Evolutionary conservation across 2,797 vertebrate genomes (phyloP).

Genomic region (Macropus fuliginosus): DNA sequence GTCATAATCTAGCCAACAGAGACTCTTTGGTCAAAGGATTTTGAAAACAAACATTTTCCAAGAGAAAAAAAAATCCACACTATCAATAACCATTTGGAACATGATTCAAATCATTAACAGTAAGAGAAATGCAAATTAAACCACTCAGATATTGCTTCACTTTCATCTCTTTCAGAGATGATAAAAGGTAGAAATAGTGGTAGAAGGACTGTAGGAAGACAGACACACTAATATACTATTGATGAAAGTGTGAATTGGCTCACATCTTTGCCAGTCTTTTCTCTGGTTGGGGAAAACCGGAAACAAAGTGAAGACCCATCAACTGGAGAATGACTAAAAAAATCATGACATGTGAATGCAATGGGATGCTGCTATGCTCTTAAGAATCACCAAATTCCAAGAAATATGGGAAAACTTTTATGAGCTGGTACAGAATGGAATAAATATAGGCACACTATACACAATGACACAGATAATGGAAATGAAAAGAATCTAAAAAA

Average conservation of each 20-base stretch:
- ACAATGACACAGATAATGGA: background rate
- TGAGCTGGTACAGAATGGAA: background rate
- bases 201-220: background rate
- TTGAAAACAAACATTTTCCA: background rate
- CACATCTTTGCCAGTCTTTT: background rate
- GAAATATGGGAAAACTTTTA: background rate
- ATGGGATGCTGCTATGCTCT: background rate
- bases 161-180: background rate
- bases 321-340: background rate
- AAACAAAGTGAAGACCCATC: background rate
- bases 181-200: background rate
- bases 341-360: background rate
- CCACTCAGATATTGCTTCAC: background rate
- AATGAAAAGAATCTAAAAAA: background rate
- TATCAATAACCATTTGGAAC: background rate
- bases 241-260: background rate
- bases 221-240: background rate
- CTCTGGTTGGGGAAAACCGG: background rate
- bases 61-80: background rate
- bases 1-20: background rate
- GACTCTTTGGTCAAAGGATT: background rate
- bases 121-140: background rate
- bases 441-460: background rate
- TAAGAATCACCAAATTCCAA: background rate
- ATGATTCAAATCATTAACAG: background rate